Evolutionary conservation across 1,140 invertebrate genomes (phyloP).

Genomic region (Calephelis virginiensis): DNA sequence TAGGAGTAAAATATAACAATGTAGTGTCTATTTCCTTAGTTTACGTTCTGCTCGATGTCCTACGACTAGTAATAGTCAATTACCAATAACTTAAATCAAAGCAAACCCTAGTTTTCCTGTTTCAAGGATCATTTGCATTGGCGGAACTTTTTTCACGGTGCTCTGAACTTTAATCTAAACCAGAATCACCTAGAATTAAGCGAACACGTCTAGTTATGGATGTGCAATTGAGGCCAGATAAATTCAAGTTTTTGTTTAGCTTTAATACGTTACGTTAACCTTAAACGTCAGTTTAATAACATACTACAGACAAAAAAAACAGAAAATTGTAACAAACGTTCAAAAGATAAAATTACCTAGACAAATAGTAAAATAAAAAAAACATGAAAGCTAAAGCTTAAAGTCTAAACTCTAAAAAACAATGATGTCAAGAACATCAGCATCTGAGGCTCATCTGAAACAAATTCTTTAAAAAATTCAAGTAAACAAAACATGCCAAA

Average conservation of each 20-base stretch:
- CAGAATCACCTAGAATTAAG: conserved; percentile 55
- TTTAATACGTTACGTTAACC: not conserved
- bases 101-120: conserved; percentile 30
- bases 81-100: conserved; percentile 8
- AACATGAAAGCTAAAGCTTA: too few relatives aligned
- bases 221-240: conserved; percentile 34
- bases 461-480: too few relatives aligned
- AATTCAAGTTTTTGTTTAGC: not conserved
- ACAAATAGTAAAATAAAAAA: too few relatives aligned
- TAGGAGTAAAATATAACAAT: not conserved
- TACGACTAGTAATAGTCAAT: not conserved
- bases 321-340: too few relatives aligned
- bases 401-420: too few relatives aligned
- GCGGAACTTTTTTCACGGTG: conserved; percentile 60
- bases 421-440: too few relatives aligned
- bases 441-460: too few relatives aligned
- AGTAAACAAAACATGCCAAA: too few relatives aligned
- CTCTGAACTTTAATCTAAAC: conserved; percentile 71
- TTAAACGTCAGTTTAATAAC: too few relatives aligned
- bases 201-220: conserved; percentile 36
- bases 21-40: not conserved
- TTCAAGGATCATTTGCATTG: conserved; percentile 53
- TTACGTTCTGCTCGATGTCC: conserved; percentile 6
- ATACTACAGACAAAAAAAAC: too few relatives aligned
- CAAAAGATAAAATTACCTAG: too few relatives aligned